Evolutionary conservation across 2,888 invertebrate species (phyloP), one percentile per base, ranked within the genome.

Genomic region (Caenorhabditis afra): DNA sequence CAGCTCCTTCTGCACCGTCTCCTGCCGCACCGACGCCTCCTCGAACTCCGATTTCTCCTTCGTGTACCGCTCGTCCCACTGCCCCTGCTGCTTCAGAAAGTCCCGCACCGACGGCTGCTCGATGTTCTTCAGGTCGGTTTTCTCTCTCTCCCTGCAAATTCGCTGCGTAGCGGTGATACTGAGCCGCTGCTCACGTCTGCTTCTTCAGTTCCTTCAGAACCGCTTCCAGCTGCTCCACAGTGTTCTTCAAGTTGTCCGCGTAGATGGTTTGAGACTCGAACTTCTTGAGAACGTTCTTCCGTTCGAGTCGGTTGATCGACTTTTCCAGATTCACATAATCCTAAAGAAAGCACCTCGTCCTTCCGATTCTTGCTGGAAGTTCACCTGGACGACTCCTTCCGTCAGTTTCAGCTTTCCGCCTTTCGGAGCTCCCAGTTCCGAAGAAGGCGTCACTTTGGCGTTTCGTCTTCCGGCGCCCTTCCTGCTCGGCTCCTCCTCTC

Each of bases 41-140:
- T 91, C 75, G 70, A 91, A 91, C 57, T 91, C 91, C 61, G 91
- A 89, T 89, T 91, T 87, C 84, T 91, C 91, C 80, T 91, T 91
- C 16, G 71, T 84, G 79, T 91, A 85, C 47, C 89, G 82, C 53
- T 88, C 86, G 22, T 91, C 90, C 85, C 89, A 91, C 7, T 86
- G 86, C 4, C 89, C 88, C 79, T 85, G 90, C 75, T 90, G 89
- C 58, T 90, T 90, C 73, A 91, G 88, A 70, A 91, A 91, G 14
- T 89, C 87, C 67, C 88, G 88, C 1, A 91, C 91, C 29, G 90
- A 90, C 3, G 91, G 90, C 71, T 91, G 88, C 45, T 90, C 87
- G 62, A 91, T 88, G 58, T 91, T 90, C 65, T 91, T 91, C 20
- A 91, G 90, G 81, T 91, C 91, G 3, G 88, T 88, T 68, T 90